Evolutionary conservation across 23 tunicate genomes (phyloP).

Genomic region (Halocynthia aurantium): DNA sequence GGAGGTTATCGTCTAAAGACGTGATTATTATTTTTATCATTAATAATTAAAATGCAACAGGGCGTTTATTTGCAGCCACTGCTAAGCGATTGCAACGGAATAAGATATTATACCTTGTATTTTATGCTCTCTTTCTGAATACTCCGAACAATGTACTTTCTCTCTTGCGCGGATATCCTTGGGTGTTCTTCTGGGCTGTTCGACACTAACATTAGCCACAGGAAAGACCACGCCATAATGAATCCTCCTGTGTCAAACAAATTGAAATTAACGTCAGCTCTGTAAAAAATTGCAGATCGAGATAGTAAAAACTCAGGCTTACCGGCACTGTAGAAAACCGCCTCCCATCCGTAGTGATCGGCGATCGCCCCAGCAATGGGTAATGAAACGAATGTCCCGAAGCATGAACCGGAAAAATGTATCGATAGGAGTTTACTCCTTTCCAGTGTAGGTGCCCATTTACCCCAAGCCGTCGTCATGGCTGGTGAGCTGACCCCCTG

Average conservation of each 20-base stretch:
- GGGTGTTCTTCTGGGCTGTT: conserved; percentile 85
- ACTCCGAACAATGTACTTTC: conserved; percentile 47
- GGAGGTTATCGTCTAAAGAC: no score
- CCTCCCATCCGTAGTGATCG: conserved; percentile 65
- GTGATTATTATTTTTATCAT: no score
- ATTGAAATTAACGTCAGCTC: no score
- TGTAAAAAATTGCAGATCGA: no score
- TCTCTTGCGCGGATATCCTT: conserved; percentile 79
- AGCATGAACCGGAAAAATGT: conserved; percentile 62
- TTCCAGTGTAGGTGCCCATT: conserved; percentile 75
- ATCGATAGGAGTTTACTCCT: conserved; percentile 51
- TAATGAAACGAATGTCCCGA: conserved; percentile 57
- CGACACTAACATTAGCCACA: conserved; percentile 60
- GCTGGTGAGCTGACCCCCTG: conserved; percentile 77
- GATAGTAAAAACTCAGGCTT: neutral
- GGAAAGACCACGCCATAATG: conserved; percentile 32
- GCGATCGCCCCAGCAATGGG: conserved; percentile 64
- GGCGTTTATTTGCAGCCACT: no score
- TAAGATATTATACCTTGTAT: neutral
- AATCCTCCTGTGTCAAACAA: neutral
- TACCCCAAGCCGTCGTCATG: conserved; percentile 73
- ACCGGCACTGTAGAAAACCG: conserved; percentile 72
- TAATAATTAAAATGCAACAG: no score
- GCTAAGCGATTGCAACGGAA: no score
- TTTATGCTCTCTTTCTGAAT: conserved; percentile 26